A percentile compares a stretch with the other conserved stretches of the same genome.
These are phyloP conservation scores for Macaria liturata DNA, from an alignment of 2,888 invertebrate species.

Conservation along the genomic window DNA sequence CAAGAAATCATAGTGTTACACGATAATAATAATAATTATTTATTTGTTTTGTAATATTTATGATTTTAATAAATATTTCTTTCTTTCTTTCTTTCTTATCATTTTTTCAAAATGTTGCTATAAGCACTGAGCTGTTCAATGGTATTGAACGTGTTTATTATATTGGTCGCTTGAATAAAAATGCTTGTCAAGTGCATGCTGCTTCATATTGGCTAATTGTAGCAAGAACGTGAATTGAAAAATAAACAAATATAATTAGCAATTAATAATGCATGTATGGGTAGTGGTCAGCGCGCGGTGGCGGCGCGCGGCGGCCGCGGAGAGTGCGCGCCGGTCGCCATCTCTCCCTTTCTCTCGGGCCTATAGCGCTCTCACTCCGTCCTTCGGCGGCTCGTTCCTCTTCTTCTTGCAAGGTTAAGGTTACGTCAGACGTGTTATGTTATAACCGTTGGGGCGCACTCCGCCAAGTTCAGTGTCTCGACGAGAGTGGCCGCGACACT, in stretches of 20 bases:
- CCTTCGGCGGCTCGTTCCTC: conserved; percentile 81
- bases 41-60: no score
- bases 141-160: no score
- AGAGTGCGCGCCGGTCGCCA: conserved; percentile 38
- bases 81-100: no score
- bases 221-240: conserved; percentile 16
- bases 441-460: conserved; percentile 83
- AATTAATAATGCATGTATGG: conserved; percentile 37
- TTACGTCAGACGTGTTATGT: conserved; percentile 84
- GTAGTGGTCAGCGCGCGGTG: conserved; percentile 33
- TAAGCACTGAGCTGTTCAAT: no score
- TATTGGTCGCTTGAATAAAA: no score
- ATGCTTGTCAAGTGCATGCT: conserved; percentile 6
- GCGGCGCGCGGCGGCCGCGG: conserved; percentile 35
- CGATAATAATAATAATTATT: no score
- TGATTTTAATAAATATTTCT: no score
- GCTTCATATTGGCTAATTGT: conserved; percentile 15
- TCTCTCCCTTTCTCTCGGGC: conserved; percentile 79
- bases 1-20: no score
- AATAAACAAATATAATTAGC: conserved; percentile 23
- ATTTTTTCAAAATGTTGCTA: no score
- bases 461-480: conserved; percentile 83
- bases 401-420: conserved; percentile 84
- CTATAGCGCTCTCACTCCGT: conserved; percentile 81
- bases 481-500: conserved; percentile 80